Base-by-base conservation (phyloP, 2,797 vertebrate species). In the Cottoperca gobio region DNA sequence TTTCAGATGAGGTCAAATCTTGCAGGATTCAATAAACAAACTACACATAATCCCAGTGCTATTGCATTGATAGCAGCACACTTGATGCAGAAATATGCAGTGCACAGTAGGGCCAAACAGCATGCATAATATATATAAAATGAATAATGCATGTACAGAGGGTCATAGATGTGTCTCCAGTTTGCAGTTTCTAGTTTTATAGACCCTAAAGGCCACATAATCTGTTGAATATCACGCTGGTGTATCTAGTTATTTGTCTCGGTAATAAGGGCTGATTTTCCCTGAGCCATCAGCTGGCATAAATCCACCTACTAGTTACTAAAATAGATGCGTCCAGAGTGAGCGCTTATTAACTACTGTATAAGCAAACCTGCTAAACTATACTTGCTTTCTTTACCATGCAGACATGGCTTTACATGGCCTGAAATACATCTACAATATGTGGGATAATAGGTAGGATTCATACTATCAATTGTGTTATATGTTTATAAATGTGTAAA, bases 91-190 rank as follows among this genome's bases (percentile, higher is more conserved):
- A 62, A 42, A 28, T 40, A 53, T 9, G 17, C 14, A 35, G n/a
- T 28, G 6, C 48, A n/a, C 2, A 12, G 13, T 28, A 19, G 16
- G 16, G 16, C n/a, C 12, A 26, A 14, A 13, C 33, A 35, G 16
- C 31, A 62, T 66, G 21, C 28, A 71, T 58, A 49, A 70, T 67
- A 35, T 67, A 35, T 35, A 53, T 39, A 23, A 61, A 31, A 57
- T 43, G 16, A 17, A 45, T 62, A 40, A 57, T 50, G 21, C 11
- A 48, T 49, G 19, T 8, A n/a, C n/a, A 63, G 2, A 16, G 31
- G 24, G 23, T 40, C 16, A 26, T 10, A 42, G 45, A 43, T 60
- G 43, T 42, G 40, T 43, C 19, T 23, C 35, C 16, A 17, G 42
- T 2, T 16, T 40, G 23, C 12, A n/a, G 23, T 55, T 8, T 67